phyloP scores from a whole-genome alignment of 1,140 invertebrate species.

The Orchesella cincta region DNA sequence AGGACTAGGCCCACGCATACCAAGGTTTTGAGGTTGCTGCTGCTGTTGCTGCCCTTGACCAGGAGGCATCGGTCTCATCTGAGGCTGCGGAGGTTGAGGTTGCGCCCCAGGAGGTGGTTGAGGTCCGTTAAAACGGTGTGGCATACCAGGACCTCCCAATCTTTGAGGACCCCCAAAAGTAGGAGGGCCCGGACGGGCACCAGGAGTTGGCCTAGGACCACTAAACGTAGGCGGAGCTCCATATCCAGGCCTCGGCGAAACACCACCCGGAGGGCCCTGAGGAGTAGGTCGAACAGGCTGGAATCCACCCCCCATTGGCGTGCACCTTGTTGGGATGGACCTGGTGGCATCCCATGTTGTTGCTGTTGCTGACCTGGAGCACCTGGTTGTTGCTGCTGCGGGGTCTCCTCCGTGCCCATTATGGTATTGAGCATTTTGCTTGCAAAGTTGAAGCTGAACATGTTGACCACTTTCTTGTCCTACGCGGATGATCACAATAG shows the following conservation, averaged over 20 bases:
- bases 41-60: slow-evolving; percentile 25
- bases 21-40: slow-evolving; percentile 21
- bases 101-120: slow-evolving; percentile 38
- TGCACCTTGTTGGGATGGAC: slow-evolving; percentile 32
- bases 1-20: slow-evolving; percentile 13
- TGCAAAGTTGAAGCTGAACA: slow-evolving; percentile 59
- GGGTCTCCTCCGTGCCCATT: slow-evolving; percentile 55
- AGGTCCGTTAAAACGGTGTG: slow-evolving; percentile 49
- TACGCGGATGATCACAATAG: not conserved
- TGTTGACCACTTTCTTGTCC: slow-evolving; percentile 40
- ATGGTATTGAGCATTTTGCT: slow-evolving; percentile 59
- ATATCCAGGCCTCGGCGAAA: slow-evolving; percentile 32
- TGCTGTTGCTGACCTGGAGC: slow-evolving; percentile 42
- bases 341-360: slow-evolving; percentile 46
- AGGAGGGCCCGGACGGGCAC: slow-evolving; percentile 39
- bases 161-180: slow-evolving; percentile 48
- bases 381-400: slow-evolving; percentile 42
- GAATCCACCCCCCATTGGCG: slow-evolving; percentile 49
- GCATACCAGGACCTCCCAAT: slow-evolving; percentile 47
- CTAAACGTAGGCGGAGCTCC: slow-evolving; percentile 44
- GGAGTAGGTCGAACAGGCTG: slow-evolving; percentile 43
- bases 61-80: slow-evolving; percentile 26
- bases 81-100: slow-evolving; percentile 20
- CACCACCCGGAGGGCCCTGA: slow-evolving; percentile 42
- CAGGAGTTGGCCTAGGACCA: slow-evolving; percentile 46